Evolutionary conservation across 64 coral and sea anemone genomes (phyloP).

Genomic region (Platygyra sinensis): DNA sequence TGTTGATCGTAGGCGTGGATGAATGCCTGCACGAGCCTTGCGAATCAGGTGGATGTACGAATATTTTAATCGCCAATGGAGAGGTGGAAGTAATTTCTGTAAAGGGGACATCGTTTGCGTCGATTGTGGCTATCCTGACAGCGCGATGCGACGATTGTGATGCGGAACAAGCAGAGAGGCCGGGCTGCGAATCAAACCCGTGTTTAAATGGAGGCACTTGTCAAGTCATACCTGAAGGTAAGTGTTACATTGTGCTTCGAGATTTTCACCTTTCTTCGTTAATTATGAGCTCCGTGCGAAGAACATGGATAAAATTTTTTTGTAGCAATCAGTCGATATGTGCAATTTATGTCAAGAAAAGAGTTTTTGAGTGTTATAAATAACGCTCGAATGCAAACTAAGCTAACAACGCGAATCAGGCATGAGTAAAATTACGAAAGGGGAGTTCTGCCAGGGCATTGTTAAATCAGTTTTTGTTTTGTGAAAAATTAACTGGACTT

Average conservation of each 20-base stretch:
- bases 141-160: slow-evolving; percentile 76
- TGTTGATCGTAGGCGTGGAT: slow-evolving; percentile 78
- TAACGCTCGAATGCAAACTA: no score
- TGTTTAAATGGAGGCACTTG: slow-evolving; percentile 95
- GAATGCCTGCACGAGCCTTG: slow-evolving; percentile 78
- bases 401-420: no score
- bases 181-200: slow-evolving; percentile 11
- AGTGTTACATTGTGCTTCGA: background rate
- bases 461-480: no score
- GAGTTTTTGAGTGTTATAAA: no score
- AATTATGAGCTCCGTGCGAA: no score
- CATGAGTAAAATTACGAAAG: no score
- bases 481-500: no score
- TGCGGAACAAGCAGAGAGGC: background rate
- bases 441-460: no score
- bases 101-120: slow-evolving; percentile 63
- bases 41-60: slow-evolving; percentile 67
- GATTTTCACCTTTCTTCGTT: background rate
- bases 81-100: slow-evolving; percentile 64
- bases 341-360: no score
- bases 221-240: slow-evolving; percentile 72
- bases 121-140: slow-evolving; percentile 46
- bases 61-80: slow-evolving; percentile 45
- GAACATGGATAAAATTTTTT: no score
- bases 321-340: no score